phyloP scores from a whole-genome alignment of 2,888 invertebrate species.

The Nemoura dubitans region DNA sequence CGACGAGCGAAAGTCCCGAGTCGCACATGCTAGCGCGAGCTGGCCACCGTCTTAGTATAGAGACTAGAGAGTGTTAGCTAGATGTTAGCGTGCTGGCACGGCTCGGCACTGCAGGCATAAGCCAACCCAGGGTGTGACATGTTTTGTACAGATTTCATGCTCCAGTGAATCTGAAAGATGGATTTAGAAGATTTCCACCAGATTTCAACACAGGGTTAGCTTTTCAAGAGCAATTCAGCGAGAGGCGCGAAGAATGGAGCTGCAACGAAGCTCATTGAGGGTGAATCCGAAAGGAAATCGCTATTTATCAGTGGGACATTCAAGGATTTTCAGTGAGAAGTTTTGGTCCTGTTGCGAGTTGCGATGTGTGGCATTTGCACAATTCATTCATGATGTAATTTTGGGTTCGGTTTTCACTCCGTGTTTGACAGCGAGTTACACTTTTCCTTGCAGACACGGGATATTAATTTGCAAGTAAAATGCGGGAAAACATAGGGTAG shows the following conservation, averaged over 20 bases:
- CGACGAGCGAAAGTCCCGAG: not conserved
- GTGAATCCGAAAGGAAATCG: not conserved
- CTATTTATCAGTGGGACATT: not conserved
- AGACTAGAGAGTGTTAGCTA: too few species aligned
- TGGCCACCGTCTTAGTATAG: too few species aligned
- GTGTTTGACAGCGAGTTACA: not conserved
- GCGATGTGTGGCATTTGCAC: not conserved
- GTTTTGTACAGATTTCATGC: slow-evolving; percentile 1
- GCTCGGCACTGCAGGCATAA: not conserved
- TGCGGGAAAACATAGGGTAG: too few species aligned
- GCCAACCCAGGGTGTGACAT: slow-evolving; percentile 4
- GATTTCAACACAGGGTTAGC: not conserved
- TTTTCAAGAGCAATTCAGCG: slow-evolving; percentile 5
- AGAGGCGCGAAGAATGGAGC: not conserved
- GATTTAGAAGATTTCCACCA: slow-evolving; percentile 12
- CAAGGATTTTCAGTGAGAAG: not conserved
- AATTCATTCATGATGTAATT: not conserved
- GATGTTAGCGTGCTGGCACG: not conserved
- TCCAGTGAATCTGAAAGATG: slow-evolving; percentile 12
- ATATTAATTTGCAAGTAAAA: too few species aligned
- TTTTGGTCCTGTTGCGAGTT: not conserved
- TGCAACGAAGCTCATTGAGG: not conserved
- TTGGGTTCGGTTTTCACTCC: not conserved
- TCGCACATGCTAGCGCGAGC: too few species aligned
- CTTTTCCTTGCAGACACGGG: too few species aligned